Conservation (phyloP, 2,113 vertebrate genomes). For the Tetrax tetrax region DNA sequence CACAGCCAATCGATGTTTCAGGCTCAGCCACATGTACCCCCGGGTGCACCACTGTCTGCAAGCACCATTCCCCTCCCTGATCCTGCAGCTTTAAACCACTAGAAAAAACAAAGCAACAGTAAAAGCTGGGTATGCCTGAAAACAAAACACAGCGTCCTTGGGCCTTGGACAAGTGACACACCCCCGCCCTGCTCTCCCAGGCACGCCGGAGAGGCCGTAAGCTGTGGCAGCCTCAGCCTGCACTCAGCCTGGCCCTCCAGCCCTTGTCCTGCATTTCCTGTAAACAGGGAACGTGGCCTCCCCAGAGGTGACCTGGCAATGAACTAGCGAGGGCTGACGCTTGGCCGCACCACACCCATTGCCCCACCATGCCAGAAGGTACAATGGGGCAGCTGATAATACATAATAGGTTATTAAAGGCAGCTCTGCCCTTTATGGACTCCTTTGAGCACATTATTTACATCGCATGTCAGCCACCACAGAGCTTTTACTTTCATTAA, state of each 20-base stretch:
- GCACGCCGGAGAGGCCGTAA: neutral
- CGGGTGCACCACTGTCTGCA: rapidly evolving
- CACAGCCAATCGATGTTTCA: neutral
- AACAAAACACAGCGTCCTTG: neutral
- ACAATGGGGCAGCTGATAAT: conserved; percentile 59
- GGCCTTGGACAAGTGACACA: neutral
- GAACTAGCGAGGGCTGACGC: conserved; percentile 78
- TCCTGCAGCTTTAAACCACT: neutral
- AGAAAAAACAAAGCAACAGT: neutral
- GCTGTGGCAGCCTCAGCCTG: neutral
- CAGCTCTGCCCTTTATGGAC: neutral
- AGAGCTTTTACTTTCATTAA: conserved; percentile 14
- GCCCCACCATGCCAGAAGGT: conserved; percentile 32
- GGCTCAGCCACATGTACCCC: rapidly evolving
- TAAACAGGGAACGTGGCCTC: conserved; percentile 92
- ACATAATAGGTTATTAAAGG: conserved; percentile 34
- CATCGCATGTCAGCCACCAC: neutral
- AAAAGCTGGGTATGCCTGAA: neutral
- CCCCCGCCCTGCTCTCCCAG: neutral
- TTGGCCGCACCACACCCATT: conserved; percentile 76
- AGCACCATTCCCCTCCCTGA: neutral
- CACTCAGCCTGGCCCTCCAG: neutral
- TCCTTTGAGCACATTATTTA: neutral
- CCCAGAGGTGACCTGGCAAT: conserved; percentile 86
- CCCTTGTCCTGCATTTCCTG: conserved; percentile 91